Evolutionary conservation across 2,797 vertebrate species (phyloP), one percentile per base, ranked within the genome.

Genomic region (Bryconaethiops microstoma): DNA sequence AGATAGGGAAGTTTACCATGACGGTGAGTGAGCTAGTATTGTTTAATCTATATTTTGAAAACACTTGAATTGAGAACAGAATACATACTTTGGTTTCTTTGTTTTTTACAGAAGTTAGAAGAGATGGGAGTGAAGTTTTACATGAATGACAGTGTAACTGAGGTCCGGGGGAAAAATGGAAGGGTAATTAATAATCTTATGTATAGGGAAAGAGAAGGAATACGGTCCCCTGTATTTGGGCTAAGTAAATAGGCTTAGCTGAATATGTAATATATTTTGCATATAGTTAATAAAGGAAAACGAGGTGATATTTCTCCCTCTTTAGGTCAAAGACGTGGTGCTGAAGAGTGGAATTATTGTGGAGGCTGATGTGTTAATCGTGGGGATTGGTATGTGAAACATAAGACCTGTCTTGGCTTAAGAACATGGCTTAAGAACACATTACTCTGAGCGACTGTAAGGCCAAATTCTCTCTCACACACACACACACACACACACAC

Each of bases 1-100:
- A 95, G 87, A 90, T 96, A 0, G 96, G 96, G 79, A 90, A 82
- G 4, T 55, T 94, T 0, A 85, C 92, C 65, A 93, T 96, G 95
- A 93, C 29, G 94, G 95, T 97, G 8, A 88, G 83, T 71, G 29
- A 64, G 14, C 14, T 14, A 7, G 14, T 4, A 2, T 64, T 64
- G 14, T 64, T 64, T 17, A 19, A 39, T 64, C 5, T 5, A 17
- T 64, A 35, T 13, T 25, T 62, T 10, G 5, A 57, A 57, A 60
- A n/a, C 8, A 21, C 5, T 19, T 19, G 16, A 62, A 29, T 4
- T 14, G 13, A 39, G 25, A 16, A 8, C 23, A 64, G 62, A 64
- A 16, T 35, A 35, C 62, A 35, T 25, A 29, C 14, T 29, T 14
- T 62, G 23, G 29, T 62, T 16, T 35, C 62, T 35, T 12, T 63